Conservation (phyloP, 2,113 vertebrate genomes). For the Apistogramma diplotaenia region DNA sequence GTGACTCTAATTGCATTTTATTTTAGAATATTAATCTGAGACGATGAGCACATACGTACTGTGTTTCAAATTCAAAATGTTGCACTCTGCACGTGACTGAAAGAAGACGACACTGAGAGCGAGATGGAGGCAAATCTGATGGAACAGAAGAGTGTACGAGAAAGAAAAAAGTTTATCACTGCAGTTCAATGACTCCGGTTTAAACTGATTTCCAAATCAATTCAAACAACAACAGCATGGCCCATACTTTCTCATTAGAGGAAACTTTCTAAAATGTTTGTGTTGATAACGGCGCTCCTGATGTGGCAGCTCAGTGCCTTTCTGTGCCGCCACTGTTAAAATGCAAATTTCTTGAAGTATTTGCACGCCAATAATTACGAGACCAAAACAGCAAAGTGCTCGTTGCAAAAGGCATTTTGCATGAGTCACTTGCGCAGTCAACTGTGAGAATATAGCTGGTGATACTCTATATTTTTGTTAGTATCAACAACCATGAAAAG, state of each 20-base stretch:
- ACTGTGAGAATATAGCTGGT: neutral
- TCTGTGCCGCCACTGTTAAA: neutral
- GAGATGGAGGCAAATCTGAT: neutral
- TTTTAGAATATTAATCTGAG: neutral
- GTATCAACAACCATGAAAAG: neutral
- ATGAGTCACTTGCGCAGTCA: neutral
- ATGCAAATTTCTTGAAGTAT: neutral
- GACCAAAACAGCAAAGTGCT: neutral
- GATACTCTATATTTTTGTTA: neutral
- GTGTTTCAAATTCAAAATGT: neutral
- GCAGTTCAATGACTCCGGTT: neutral
- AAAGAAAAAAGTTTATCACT: neutral
- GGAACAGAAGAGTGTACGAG: accelerated
- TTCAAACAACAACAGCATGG: neutral
- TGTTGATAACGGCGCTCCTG: neutral
- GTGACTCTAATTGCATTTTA: neutral
- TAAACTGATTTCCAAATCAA: neutral
- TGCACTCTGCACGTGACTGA: neutral
- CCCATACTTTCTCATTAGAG: neutral
- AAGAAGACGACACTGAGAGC: neutral
- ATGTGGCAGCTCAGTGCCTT: neutral
- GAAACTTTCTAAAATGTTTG: neutral
- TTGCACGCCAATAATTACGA: neutral
- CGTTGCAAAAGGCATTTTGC: neutral
- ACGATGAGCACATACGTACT: neutral